These are phyloP conservation scores for Venturia canescens DNA, from an alignment of 1,140 invertebrate genomes.

Conservation along the genomic window DNA sequence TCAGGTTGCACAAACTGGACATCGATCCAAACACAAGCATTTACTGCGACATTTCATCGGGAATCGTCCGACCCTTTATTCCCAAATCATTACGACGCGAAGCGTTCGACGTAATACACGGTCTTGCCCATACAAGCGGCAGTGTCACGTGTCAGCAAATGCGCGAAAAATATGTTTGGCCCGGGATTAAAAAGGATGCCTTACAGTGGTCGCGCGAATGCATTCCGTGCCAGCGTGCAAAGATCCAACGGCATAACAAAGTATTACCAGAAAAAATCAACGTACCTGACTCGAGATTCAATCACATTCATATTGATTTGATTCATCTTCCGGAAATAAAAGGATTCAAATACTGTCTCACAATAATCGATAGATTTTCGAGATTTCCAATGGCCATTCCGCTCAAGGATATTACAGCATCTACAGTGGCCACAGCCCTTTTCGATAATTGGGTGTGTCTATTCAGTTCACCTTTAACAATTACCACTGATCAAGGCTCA, in stretches of 20 bases:
- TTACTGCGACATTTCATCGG: conserved; percentile 42
- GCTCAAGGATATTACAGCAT: conserved; percentile 1
- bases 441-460: background rate
- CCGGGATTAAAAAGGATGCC: conserved; percentile 59
- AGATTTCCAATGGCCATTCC: conserved; percentile 2
- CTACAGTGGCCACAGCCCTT: background rate
- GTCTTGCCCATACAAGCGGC: conserved; percentile 20
- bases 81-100: background rate
- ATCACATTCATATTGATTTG: background rate
- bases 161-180: conserved; percentile 52
- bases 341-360: conserved; percentile 26
- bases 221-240: conserved; percentile 53
- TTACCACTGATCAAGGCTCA: background rate
- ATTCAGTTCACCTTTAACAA: background rate
- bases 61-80: conserved; percentile 22
- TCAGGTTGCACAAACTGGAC: background rate
- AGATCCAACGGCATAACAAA: conserved; percentile 45
- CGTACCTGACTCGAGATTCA: conserved; percentile 1
- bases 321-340: background rate
- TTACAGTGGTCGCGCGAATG: conserved; percentile 57
- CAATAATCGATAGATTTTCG: conserved; percentile 13
- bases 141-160: conserved; percentile 34
- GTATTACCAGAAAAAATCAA: background rate
- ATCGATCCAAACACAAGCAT: conserved; percentile 33
- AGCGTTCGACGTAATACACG: conserved; percentile 31